phyloP scores from a whole-genome alignment of 2,888 invertebrate genomes.

The Troides aeacus region DNA sequence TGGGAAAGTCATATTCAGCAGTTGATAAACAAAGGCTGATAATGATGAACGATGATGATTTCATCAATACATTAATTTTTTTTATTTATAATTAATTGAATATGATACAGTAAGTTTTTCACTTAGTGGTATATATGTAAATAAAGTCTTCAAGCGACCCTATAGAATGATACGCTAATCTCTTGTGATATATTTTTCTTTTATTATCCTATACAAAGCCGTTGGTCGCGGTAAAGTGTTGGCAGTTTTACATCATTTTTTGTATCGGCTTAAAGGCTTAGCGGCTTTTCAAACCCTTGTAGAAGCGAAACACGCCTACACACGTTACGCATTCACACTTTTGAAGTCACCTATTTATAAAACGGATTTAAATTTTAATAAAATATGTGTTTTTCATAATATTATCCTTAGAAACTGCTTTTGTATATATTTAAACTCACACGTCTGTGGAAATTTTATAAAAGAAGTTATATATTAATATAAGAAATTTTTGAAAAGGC shows the following conservation, averaged over 20 bases:
- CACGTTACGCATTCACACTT: constrained; percentile 1
- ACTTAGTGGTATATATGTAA: neutral
- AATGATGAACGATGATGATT: too few species aligned
- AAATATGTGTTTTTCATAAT: neutral
- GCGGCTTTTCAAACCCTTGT: constrained; percentile 6
- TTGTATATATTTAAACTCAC: too few species aligned
- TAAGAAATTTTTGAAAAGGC: too few species aligned
- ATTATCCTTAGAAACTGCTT: too few species aligned
- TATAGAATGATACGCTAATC: neutral
- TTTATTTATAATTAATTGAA: neutral
- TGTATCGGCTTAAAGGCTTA: constrained; percentile 11
- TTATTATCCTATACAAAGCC: constrained; percentile 4
- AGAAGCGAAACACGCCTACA: constrained; percentile 5
- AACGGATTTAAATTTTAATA: neutral
- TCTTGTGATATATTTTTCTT: constrained; percentile 1
- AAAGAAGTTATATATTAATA: too few species aligned
- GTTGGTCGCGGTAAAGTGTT: constrained; percentile 5
- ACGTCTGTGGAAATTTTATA: too few species aligned
- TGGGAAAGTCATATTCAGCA: too few species aligned
- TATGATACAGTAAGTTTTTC: neutral
- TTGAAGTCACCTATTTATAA: constrained; percentile 1
- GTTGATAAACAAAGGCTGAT: too few species aligned
- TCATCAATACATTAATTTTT: neutral
- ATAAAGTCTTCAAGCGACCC: neutral
- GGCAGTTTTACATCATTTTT: constrained; percentile 15